phyloP scores from a whole-genome alignment of 2,797 vertebrate genomes.

The Bufotes viridis region DNA sequence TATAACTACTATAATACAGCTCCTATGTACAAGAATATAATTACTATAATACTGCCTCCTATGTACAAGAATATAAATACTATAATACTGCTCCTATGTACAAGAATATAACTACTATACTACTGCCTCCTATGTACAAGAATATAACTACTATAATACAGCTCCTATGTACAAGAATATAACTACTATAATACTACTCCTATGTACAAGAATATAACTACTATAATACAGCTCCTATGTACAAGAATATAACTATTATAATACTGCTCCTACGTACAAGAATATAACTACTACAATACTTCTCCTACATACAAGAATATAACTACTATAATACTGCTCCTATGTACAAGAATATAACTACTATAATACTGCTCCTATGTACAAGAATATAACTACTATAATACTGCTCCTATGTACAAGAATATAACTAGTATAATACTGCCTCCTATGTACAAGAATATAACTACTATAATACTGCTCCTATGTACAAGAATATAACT shows the following conservation, averaged over 20 bases:
- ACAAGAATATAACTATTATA: not conserved
- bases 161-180: constrained; percentile 6
- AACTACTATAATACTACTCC: not conserved
- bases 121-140: not conserved
- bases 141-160: constrained; percentile 4
- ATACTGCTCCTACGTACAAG: not conserved
- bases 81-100: not conserved
- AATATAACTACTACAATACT: constrained; percentile 2
- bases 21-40: constrained; percentile 8
- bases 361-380: constrained; percentile 7
- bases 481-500: not conserved
- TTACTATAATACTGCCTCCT: constrained; percentile 7
- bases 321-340: constrained; percentile 3
- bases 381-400: constrained; percentile 5
- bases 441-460: not conserved
- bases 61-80: not conserved
- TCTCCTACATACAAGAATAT: not conserved
- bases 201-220: constrained; percentile 2
- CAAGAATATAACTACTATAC: not conserved
- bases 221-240: not conserved
- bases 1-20: constrained; percentile 5
- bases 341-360: constrained; percentile 11
- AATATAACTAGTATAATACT: constrained; percentile 6
- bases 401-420: constrained; percentile 5
- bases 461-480: constrained; percentile 5